Percentiles rank a stretch among this genome's conserved stretches.
Conservation (phyloP, 2,113 vertebrate genomes). For the Neotragus pygmaeus region DNA sequence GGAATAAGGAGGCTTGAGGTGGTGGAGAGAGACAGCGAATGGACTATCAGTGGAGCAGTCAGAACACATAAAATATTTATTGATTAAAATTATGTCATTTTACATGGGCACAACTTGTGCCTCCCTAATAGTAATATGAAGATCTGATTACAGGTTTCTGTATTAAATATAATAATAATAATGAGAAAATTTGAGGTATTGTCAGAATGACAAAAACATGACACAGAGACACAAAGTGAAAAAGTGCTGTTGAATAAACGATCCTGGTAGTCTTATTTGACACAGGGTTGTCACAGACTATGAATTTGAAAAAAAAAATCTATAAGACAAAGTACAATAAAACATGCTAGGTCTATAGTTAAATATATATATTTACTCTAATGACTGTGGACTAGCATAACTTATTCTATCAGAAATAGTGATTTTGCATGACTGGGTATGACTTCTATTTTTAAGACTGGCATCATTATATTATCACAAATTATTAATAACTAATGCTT, state of each 20-base stretch:
- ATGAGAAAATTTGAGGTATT: neutral
- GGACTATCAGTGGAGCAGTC: neutral
- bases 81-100: neutral
- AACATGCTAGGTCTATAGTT: neutral
- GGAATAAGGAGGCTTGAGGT: neutral
- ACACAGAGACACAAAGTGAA: neutral
- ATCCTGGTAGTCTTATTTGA: neutral
- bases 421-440: neutral
- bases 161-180: neutral
- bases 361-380: neutral
- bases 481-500: neutral
- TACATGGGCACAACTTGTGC: neutral
- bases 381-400: neutral
- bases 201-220: neutral
- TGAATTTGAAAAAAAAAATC: neutral
- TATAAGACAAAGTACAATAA: neutral
- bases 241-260: neutral
- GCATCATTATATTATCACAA: neutral
- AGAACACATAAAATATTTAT: neutral
- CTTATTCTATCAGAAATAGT: neutral
- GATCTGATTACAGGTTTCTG: neutral
- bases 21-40: neutral
- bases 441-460: neutral
- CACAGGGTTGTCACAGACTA: neutral
- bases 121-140: neutral